Conservation (phyloP, 2,113 vertebrate genomes). For the Marcusenius ussheri region DNA sequence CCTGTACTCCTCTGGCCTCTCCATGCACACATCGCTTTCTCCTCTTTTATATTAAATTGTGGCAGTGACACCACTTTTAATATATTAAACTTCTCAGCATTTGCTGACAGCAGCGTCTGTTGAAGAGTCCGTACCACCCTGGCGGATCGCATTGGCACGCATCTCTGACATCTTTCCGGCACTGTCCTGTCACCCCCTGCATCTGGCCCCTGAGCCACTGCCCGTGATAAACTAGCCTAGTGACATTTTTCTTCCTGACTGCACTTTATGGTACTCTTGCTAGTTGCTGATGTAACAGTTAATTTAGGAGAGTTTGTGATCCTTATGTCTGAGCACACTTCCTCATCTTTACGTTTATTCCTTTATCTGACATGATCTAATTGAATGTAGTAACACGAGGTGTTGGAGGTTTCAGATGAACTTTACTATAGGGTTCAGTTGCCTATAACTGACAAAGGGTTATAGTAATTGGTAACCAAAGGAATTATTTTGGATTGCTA, state of each 20-base stretch:
- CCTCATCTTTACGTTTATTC: background rate
- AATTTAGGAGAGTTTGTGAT: background rate
- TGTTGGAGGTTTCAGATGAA: background rate
- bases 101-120: background rate
- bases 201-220: background rate
- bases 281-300: background rate
- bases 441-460: background rate
- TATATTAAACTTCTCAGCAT: background rate
- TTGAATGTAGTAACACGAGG: background rate
- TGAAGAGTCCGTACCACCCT: background rate
- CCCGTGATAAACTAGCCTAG: background rate
- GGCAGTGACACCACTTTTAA: background rate
- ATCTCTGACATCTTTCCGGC: background rate
- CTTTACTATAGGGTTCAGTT: background rate
- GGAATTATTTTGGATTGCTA: background rate
- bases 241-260: background rate
- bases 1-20: background rate
- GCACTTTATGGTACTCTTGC: constrained; percentile 2
- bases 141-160: background rate
- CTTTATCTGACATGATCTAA: background rate
- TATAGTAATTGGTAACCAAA: background rate
- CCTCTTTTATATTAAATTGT: background rate
- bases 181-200: background rate
- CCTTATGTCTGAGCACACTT: background rate
- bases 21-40: background rate